These are phyloP conservation scores for Camelus bactrianus DNA, from an alignment of 2,113 vertebrate genomes.

Conservation along the genomic window DNA sequence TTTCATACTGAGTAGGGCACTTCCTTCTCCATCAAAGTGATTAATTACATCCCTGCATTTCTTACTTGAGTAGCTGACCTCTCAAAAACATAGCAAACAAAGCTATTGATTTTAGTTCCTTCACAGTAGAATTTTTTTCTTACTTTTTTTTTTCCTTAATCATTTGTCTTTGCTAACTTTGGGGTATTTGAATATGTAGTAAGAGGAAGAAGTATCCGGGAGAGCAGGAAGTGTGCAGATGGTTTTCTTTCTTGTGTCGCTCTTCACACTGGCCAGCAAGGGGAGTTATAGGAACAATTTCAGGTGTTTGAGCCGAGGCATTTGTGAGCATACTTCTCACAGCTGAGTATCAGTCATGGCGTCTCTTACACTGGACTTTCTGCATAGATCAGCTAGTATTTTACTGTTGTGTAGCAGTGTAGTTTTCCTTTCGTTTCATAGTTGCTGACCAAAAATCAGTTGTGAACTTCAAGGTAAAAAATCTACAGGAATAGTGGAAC, in stretches of 20 bases:
- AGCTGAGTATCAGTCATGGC: background rate
- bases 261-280: constrained; percentile 71
- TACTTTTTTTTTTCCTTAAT: background rate
- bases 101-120: background rate
- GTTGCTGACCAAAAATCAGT: constrained; percentile 3
- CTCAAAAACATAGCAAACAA: background rate
- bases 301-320: background rate
- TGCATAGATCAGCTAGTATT: background rate
- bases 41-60: background rate
- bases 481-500: background rate
- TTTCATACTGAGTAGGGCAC: background rate
- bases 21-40: background rate
- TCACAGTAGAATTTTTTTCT: background rate
- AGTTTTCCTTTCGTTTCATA: constrained; percentile 3
- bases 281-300: constrained; percentile 77
- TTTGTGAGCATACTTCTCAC: accelerated
- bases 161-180: background rate
- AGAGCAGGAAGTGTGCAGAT: background rate
- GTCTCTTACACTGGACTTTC: background rate
- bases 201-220: background rate
- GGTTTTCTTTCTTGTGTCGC: background rate
- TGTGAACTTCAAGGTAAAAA: constrained; percentile 54
- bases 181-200: background rate
- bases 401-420: background rate
- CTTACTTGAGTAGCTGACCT: background rate